These are phyloP conservation scores for Samia ricini DNA, from an alignment of 1,140 invertebrate species.

Conservation along the genomic window DNA sequence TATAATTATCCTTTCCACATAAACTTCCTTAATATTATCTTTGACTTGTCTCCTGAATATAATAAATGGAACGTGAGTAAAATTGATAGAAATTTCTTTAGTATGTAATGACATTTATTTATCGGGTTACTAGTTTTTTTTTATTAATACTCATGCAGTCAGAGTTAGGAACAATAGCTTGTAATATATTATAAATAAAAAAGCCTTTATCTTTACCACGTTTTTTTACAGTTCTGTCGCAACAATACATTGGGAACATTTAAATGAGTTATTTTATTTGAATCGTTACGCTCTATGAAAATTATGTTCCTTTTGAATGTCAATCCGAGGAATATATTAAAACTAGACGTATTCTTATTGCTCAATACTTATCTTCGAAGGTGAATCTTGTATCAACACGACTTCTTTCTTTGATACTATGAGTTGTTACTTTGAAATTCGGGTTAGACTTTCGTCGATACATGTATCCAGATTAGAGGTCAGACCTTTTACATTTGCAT, in stretches of 20 bases:
- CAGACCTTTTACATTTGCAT: slow-evolving; percentile 17
- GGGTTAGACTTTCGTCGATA: slow-evolving; percentile 5
- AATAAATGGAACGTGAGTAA: too few relatives aligned
- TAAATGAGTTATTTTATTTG: neutral
- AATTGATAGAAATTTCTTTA: too few relatives aligned
- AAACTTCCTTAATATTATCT: too few relatives aligned
- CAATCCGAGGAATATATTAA: slow-evolving; percentile 8
- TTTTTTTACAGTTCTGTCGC: neutral
- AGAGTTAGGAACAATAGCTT: neutral
- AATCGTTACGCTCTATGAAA: neutral
- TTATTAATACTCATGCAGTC: too few relatives aligned
- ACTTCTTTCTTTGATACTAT: slow-evolving; percentile 3
- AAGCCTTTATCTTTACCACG: neutral
- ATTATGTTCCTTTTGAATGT: slow-evolving; percentile 7
- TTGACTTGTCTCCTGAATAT: too few relatives aligned
- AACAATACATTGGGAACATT: neutral
- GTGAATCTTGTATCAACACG: slow-evolving; percentile 16
- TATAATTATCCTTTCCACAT: too few relatives aligned
- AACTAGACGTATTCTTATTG: slow-evolving; percentile 7
- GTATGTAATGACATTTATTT: too few relatives aligned
- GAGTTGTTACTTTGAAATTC: slow-evolving; percentile 8
- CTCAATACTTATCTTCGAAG: slow-evolving; percentile 14
- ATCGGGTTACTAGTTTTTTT: too few relatives aligned
- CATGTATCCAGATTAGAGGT: slow-evolving; percentile 13
- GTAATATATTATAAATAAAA: too few relatives aligned